Percentiles rank a stretch among this genome's conserved stretches.
Conservation (phyloP, 35 echinoderm and acorn worm genomes). For the Heliocidaris erythrogramma region DNA sequence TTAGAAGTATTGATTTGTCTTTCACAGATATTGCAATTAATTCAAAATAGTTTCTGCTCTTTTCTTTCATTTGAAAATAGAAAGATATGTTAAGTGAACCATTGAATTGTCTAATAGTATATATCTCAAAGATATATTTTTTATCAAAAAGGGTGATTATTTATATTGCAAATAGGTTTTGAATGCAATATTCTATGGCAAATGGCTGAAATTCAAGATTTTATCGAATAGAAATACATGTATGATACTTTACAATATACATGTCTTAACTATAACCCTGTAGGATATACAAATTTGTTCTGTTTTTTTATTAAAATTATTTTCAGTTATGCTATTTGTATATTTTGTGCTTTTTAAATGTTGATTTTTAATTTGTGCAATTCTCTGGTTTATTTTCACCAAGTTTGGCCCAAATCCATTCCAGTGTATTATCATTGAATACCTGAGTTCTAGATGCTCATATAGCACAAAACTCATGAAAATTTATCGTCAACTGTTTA, state of each 20-base stretch:
- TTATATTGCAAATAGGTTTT: neutral
- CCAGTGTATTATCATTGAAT: neutral
- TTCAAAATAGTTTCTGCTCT: neutral
- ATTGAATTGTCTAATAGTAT: no score
- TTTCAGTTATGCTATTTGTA: neutral
- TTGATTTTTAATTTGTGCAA: neutral
- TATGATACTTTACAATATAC: neutral
- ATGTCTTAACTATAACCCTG: neutral
- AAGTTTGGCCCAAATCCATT: neutral
- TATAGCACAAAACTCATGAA: neutral
- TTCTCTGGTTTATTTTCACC: neutral
- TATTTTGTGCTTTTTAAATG: neutral
- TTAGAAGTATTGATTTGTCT: neutral
- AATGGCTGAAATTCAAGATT: conserved; percentile 2
- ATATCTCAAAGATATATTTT: neutral
- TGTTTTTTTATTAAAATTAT: neutral
- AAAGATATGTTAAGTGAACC: neutral
- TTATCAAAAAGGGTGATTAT: neutral
- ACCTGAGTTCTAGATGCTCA: no score
- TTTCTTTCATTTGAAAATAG: neutral
- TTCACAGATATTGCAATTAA: neutral
- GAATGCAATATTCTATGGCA: neutral
- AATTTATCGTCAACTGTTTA: neutral
- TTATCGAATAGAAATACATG: neutral
- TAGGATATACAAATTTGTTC: neutral